Base-by-base conservation (phyloP, 2,113 vertebrate genomes). In the Arvicanthis niloticus region DNA sequence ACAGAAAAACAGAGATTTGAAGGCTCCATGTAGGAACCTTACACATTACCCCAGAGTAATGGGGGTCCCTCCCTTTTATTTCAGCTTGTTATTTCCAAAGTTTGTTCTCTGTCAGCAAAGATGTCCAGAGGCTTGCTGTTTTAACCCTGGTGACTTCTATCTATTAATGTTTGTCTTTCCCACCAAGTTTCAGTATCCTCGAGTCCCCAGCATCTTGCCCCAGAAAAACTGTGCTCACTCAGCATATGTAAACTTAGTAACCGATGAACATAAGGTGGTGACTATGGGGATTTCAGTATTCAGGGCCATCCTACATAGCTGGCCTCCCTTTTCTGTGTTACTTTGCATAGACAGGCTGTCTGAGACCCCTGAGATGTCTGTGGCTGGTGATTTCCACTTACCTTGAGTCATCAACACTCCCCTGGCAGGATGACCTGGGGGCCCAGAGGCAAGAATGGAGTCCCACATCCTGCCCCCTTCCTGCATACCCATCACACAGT, bases 331-430 rank as follows among this genome's bases (percentile, higher is more conserved):
- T 75, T 92, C 78, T 80, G 37, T 81, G 22, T 91, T 53, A 73
- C 53, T 72, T 90, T 91, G 29, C 2, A 11, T 5, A 68, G 58
- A 94, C 1, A 1, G 51, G 12, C 48, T 96, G 85, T 88, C 26
- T 0, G 24, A 81, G 72, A 58, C 84, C 75, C 82, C 51, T 34
- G 58, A 73, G 4, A 22, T n/a, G 40, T 65, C 45, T 89, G 93
- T 95, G 81, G 72, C 72, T 81, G 89, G 89, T 80, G 51, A 60
- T 93, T 68, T 93, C 94, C 16, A 68, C 45, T 72, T 42, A 31
- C 40, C n/a, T 53, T 92, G 77, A 91, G 80, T 93, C 76, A 86
- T 88, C 53, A 60, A 53, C 0, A 19, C n/a, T 73, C 37, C 37
- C 19, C 29, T 48, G 15, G 68, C 26, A 58, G 48, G 77, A 48